These are phyloP conservation scores for Hirtodrosophila alboralis DNA, from an alignment of 2,888 invertebrate genomes.

Conservation along the genomic window DNA sequence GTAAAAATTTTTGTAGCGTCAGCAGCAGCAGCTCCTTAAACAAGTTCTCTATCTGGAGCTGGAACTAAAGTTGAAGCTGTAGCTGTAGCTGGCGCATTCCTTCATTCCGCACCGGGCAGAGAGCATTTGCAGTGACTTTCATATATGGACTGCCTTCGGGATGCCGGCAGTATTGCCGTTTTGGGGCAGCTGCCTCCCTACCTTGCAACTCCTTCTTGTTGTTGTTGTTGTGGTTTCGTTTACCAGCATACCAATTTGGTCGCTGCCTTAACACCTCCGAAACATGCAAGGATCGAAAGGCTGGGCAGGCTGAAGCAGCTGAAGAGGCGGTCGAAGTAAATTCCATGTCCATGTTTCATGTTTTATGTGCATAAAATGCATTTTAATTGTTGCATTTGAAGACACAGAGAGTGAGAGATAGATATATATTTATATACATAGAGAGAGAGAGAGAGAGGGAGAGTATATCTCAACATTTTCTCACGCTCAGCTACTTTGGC, in stretches of 20 bases:
- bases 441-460: neutral
- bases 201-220: slow-evolving; percentile 5
- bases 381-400: slow-evolving; percentile 62
- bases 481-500: slow-evolving; percentile 53
- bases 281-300: slow-evolving; percentile 62
- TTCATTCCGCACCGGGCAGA: slow-evolving; percentile 43
- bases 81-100: slow-evolving; percentile 49
- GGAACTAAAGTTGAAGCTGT: slow-evolving; percentile 17
- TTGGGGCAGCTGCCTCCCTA: slow-evolving; percentile 25
- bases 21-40: slow-evolving; percentile 62
- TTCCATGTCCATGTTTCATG: slow-evolving; percentile 63
- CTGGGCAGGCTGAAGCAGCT: too few species aligned
- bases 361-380: slow-evolving; percentile 65
- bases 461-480: slow-evolving; percentile 42
- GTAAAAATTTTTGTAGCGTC: slow-evolving; percentile 59
- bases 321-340: slow-evolving; percentile 17
- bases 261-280: slow-evolving; percentile 68
- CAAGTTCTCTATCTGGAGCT: slow-evolving; percentile 63
- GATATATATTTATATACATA: too few species aligned
- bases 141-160: slow-evolving; percentile 66
- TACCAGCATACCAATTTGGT: slow-evolving; percentile 71
- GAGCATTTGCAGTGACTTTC: slow-evolving; percentile 66
- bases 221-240: slow-evolving; percentile 66
- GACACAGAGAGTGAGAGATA: too few species aligned
- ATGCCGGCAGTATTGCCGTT: slow-evolving; percentile 63